A percentile compares a stretch with the other conserved stretches of the same genome.
Evolutionary conservation across 2,888 invertebrate genomes (phyloP).

Genomic region (Hoplodrina ambigua): DNA sequence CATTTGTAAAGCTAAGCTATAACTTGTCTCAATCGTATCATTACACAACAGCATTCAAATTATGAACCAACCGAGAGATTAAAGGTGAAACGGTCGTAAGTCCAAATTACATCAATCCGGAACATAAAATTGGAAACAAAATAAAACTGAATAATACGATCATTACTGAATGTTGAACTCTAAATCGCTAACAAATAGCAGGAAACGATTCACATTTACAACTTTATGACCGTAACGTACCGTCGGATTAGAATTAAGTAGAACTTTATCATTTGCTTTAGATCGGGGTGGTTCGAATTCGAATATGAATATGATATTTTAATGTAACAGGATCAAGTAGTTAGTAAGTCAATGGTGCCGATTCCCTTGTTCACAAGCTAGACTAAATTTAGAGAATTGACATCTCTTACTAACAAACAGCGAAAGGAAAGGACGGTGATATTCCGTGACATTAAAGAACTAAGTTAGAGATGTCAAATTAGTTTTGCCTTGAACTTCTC

Average conservation of each 20-base stretch:
- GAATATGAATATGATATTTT: conserved; percentile 1
- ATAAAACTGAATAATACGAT: conserved; percentile 52
- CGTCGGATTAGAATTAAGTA: conserved; percentile 53
- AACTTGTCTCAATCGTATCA: neutral
- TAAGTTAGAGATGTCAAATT: too few relatives aligned
- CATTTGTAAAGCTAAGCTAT: neutral
- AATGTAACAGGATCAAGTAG: neutral
- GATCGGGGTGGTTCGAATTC: conserved; percentile 24
- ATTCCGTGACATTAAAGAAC: too few relatives aligned
- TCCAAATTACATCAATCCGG: conserved; percentile 34
- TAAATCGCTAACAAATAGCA: conserved; percentile 63
- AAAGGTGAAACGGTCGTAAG: conserved; percentile 25
- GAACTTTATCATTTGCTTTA: conserved; percentile 49
- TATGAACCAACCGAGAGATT: neutral
- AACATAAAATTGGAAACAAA: conserved; percentile 44
- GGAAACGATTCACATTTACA: conserved; percentile 59
- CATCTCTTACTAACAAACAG: too few relatives aligned
- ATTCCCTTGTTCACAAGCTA: too few relatives aligned
- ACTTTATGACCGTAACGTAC: conserved; percentile 52
- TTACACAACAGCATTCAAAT: neutral
- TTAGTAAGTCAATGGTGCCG: neutral
- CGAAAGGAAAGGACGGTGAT: too few relatives aligned
- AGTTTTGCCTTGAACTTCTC: too few relatives aligned
- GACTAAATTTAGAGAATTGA: too few relatives aligned
- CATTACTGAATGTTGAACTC: conserved; percentile 46